These are phyloP conservation scores for Vandiemenella viatica DNA, from an alignment of 2,888 invertebrate species.

Conservation along the genomic window DNA sequence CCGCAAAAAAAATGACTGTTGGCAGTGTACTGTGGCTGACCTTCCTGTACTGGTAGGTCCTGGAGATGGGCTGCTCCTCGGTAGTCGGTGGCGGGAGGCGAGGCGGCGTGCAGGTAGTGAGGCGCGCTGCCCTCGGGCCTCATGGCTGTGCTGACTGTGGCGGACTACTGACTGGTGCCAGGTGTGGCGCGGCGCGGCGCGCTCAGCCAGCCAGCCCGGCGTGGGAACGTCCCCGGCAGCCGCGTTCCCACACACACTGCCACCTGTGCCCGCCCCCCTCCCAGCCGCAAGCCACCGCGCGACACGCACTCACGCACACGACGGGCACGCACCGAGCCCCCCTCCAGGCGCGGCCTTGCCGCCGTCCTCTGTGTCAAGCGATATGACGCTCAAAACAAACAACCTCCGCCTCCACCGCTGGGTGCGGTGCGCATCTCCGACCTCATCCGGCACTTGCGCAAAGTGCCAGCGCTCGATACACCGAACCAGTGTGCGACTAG, in stretches of 20 bases:
- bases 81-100: slow-evolving; percentile 14
- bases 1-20: no score
- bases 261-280: slow-evolving; percentile 14
- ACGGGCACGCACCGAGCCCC: no score
- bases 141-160: slow-evolving; percentile 6
- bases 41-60: slow-evolving; percentile 31
- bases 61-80: slow-evolving; percentile 27
- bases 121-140: slow-evolving; percentile 13
- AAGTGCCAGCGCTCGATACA: no score
- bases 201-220: no score
- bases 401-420: no score
- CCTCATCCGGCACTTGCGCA: no score
- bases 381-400: no score
- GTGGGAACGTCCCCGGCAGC: slow-evolving; percentile 41
- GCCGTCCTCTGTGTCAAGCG: no score
- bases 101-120: slow-evolving; percentile 2
- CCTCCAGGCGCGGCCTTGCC: no score
- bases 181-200: neutral
- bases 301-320: neutral
- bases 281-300: neutral
- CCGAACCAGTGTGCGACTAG: no score
- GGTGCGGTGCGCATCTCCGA: no score
- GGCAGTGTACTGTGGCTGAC: no score
- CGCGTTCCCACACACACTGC: slow-evolving; percentile 39
- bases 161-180: neutral